Percentiles rank a stretch among this genome's conserved stretches.
These are phyloP conservation scores for Eucidaris tribuloides DNA, from an alignment of 35 echinoderm and acorn worm genomes.

Conservation along the genomic window DNA sequence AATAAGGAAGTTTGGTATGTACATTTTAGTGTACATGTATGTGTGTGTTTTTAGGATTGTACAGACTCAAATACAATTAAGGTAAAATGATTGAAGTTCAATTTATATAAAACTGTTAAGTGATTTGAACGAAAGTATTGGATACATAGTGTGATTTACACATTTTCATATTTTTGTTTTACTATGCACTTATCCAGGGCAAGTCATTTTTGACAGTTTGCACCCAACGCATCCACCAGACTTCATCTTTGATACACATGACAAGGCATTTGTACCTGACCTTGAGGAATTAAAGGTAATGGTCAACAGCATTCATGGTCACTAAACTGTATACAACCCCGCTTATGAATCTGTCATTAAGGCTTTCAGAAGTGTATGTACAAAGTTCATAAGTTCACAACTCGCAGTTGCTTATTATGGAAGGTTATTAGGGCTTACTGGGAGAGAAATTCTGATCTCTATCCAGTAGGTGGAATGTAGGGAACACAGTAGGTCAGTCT, in stretches of 20 bases:
- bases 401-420: no score
- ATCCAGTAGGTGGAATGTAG: no score
- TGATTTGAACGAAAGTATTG: neutral
- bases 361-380: no score
- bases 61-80: neutral
- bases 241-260: conserved; percentile 87
- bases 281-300: conserved; percentile 86
- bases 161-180: neutral
- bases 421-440: no score
- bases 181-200: conserved; percentile 51
- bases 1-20: neutral
- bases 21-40: neutral
- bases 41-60: neutral
- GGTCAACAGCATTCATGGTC: no score
- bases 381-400: no score
- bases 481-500: no score
- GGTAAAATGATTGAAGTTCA: neutral
- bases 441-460: no score
- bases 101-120: neutral
- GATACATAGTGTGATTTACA: neutral
- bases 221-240: conserved; percentile 78
- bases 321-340: no score
- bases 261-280: conserved; percentile 71
- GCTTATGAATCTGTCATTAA: no score
- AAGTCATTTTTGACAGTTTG: conserved; percentile 82